phyloP scores from a whole-genome alignment of 2,113 vertebrate genomes.

The Dolichotis patagonum region DNA sequence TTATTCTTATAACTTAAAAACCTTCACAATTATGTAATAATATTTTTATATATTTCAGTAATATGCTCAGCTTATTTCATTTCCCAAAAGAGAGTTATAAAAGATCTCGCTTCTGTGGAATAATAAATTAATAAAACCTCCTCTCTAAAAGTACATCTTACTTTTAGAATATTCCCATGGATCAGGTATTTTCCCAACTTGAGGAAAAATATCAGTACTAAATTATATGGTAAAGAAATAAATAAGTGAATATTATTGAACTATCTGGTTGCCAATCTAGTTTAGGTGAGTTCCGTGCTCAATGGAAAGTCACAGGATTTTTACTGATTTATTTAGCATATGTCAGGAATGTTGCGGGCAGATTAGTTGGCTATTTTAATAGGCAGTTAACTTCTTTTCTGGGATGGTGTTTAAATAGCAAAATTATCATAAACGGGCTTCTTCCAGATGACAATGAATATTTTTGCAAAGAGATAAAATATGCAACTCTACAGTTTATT shows the following conservation, averaged over 20 bases:
- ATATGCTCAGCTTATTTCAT: slow-evolving; percentile 5
- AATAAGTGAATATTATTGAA: slow-evolving; percentile 29
- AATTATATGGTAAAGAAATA: slow-evolving; percentile 14
- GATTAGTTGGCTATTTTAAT: slow-evolving; percentile 72
- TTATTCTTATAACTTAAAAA: slow-evolving; percentile 41
- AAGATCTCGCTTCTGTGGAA: background rate
- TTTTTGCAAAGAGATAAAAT: slow-evolving; percentile 74
- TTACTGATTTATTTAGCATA: slow-evolving; percentile 48
- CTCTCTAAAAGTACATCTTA: slow-evolving; percentile 46
- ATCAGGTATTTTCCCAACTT: slow-evolving; percentile 19
- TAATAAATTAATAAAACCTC: slow-evolving; percentile 8
- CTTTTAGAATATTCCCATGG: slow-evolving; percentile 28
- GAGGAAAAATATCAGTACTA: background rate
- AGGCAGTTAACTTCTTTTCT: slow-evolving; percentile 56
- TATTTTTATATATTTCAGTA: slow-evolving; percentile 21
- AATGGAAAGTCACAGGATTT: slow-evolving; percentile 22
- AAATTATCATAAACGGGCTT: slow-evolving; percentile 76
- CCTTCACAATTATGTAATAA: background rate
- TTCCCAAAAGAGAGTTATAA: slow-evolving; percentile 35
- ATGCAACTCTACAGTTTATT: background rate
- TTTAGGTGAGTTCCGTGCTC: background rate
- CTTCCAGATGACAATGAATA: slow-evolving; percentile 67
- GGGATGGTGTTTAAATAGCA: slow-evolving; percentile 73
- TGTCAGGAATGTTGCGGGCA: slow-evolving; percentile 50
- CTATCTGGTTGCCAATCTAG: background rate